phyloP scores from a whole-genome alignment of 2,888 invertebrate species.

The Chymomyza caudatula region DNA sequence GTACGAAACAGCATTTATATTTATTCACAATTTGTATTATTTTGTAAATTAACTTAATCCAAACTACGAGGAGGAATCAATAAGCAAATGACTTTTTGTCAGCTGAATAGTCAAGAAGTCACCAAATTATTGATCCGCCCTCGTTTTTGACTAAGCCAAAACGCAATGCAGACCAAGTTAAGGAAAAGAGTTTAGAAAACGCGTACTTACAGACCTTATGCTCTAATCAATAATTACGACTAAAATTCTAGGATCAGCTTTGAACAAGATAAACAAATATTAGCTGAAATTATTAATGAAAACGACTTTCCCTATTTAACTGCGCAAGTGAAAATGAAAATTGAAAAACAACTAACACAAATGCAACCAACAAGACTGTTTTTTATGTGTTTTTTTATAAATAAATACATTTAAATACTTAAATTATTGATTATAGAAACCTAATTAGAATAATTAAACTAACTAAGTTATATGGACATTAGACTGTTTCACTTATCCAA shows the following conservation, averaged over 20 bases:
- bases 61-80: not conserved
- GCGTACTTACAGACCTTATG: no score
- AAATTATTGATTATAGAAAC: constrained; percentile 28
- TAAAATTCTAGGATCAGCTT: no score
- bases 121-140: not conserved
- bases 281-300: no score
- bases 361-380: constrained; percentile 77
- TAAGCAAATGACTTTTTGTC: not conserved
- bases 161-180: not conserved
- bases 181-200: not conserved
- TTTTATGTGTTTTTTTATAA: constrained; percentile 40
- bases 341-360: constrained; percentile 70
- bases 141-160: not conserved
- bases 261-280: no score
- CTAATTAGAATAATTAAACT: constrained; percentile 27
- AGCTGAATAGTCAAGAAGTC: not conserved
- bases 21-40: constrained; percentile 38
- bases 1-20: constrained; percentile 56
- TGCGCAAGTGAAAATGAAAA: constrained; percentile 2
- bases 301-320: not conserved
- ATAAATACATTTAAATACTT: constrained; percentile 13
- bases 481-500: constrained; percentile 34
- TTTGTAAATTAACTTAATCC: not conserved
- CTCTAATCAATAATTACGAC: constrained; percentile 9
- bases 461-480: not conserved